Base-by-base conservation (phyloP, 2,113 vertebrate genomes). In the Poeciliopsis turrubarensis region DNA sequence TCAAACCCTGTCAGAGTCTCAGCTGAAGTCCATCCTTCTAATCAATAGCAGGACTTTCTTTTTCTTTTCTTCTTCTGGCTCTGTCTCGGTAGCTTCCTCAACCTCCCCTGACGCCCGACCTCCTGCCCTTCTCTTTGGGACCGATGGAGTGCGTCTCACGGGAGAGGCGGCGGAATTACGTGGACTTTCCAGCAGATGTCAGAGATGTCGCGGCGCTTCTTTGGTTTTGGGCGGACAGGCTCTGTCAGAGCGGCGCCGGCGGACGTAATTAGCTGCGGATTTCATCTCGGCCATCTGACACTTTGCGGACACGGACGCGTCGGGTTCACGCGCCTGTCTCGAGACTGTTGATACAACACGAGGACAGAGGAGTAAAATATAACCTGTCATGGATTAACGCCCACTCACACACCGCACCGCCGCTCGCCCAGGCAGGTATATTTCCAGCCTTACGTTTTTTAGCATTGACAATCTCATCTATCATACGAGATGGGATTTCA, bases 351-450 rank as follows among this genome's bases (percentile, higher is more conserved):
- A 76, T 70, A 54, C 65, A 77, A 47, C 9, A 0, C 11, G 71
- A 75, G 31, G 66, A 70, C 30, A 22, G 60, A 60, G 37, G n/a
- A 44, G 44, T 2, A 39, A 68, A 71, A 74, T 83, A 70, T 69
- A 72, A 77, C 67, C 78, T 78, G 75, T 86, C 86, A 85, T 75
- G 78, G 69, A 88, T 82, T 68, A 89, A 79, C 74, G 25, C 67
- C 78, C 74, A 73, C 84, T 77, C 78, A 75, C 73, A 68, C 65
- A 14, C 72, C 63, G n/a, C 77, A 70, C 57, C 62, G 63, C 69
- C 54, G 8, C 70, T 72, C 78, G 54, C 51, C 73, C 10, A 64
- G 63, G 51, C 73, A 66, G 69, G 74, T 81, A 75, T 34, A 65
- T 83, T 81, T 83, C 34, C 76, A 78, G 65, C 26, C 65, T 67